Conservation (phyloP, 2,797 vertebrate species). For the Diglossa cyanea region DNA sequence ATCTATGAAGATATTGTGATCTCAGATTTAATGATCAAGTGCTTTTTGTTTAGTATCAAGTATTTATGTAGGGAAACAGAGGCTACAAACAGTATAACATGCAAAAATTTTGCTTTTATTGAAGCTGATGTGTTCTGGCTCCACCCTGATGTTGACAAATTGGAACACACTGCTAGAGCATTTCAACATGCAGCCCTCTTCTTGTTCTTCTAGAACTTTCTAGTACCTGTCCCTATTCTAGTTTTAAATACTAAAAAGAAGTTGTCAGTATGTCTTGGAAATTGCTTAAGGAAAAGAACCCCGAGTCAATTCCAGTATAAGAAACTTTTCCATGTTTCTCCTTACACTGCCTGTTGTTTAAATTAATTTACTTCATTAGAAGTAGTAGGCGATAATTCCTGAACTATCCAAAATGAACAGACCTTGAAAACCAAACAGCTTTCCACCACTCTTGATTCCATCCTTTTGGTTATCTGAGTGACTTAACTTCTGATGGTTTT, state of each 20-base stretch:
- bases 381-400: neutral
- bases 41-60: neutral
- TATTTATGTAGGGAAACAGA: neutral
- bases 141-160: neutral
- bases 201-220: neutral
- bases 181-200: neutral
- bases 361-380: neutral
- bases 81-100: neutral
- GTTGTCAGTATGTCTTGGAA: neutral
- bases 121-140: neutral
- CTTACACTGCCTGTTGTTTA: neutral
- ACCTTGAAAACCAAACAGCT: neutral
- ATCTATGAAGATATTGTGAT: neutral
- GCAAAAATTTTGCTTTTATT: neutral
- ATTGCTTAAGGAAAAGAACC: neutral
- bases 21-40: neutral
- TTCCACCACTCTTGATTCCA: neutral
- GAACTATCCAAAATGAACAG: neutral
- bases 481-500: neutral
- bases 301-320: fast-evolving
- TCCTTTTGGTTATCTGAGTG: neutral
- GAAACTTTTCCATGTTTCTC: neutral
- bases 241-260: neutral
- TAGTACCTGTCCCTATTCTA: neutral
- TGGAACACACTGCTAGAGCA: neutral